Base-by-base conservation (phyloP, 1,140 invertebrate species). In the Ericerus pela region DNA sequence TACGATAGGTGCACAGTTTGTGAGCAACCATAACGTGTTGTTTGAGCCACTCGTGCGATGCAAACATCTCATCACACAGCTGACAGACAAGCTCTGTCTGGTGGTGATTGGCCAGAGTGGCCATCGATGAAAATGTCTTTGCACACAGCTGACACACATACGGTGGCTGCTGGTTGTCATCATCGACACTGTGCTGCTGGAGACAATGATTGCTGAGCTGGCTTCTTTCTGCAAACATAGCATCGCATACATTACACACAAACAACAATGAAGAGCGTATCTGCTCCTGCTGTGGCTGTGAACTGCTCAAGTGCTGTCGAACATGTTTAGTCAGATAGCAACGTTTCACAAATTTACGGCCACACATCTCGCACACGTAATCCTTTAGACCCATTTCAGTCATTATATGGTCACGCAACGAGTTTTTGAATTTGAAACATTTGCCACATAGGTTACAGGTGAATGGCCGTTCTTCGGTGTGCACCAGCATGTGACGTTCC, bases 51-150 rank as follows among this genome's bases (percentile, higher is more conserved):
- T 47, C 41, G 26, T 47, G 22, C 11, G 41, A 47, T 3, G 41
- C 12, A 22, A 47, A 47, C 11, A 47, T 47, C 18, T 47, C 41
- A 24, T 47, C 41, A 24, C 41, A 47, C 14, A 47, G 16, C 10
- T 24, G 8, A 24, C 41, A 47, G 4, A 47, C 26, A 8, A 47
- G 20, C 26, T 47, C 41, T 22, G 20, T 85, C 24, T 83, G 72
- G 64, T 85, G 72, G 62, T 88, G 84, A 58, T 84, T 81, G 62
- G 85, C 86, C 3, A 89, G 66, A 76, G 89, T 0, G 76, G 78
- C 63, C 10, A 30, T 54, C 11, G 85, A 70, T 56, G 84, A 67
- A 56, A 64, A 65, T n/a, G 54, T 76, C 63, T 83, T 84, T 0
- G 80, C 81, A 64, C 84, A 87, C 1, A 82, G 65, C 59, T 79